These are phyloP conservation scores for Montifringilla adamsi DNA, from an alignment of 2,113 vertebrate genomes.

Conservation along the genomic window DNA sequence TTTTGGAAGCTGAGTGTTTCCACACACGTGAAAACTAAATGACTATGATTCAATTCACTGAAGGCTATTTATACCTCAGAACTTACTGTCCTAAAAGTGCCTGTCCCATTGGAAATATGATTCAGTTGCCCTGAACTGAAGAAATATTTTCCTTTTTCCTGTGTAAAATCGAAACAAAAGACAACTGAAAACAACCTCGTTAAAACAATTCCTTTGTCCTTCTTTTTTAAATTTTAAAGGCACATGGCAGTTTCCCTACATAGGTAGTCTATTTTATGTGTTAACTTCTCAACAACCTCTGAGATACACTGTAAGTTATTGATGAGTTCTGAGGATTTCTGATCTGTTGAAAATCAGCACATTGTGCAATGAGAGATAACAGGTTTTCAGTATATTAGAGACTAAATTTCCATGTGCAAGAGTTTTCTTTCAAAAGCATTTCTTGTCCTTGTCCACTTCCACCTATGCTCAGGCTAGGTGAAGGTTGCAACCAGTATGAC, in stretches of 20 bases:
- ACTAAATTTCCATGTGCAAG: neutral
- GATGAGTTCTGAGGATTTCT: conserved; percentile 46
- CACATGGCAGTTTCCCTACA: conserved; percentile 42
- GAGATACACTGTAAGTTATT: conserved; percentile 42
- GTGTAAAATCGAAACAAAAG: conserved; percentile 78
- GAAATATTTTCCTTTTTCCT: conserved; percentile 82
- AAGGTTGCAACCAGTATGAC: neutral
- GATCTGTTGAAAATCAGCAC: conserved; percentile 44
- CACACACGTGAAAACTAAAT: conserved; percentile 18
- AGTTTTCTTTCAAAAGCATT: neutral
- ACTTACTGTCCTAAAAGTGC: conserved; percentile 76
- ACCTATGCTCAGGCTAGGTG: neutral
- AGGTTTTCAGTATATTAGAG: neutral
- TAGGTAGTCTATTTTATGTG: conserved; percentile 70
- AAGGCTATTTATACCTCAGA: conserved; percentile 77
- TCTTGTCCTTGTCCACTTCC: neutral
- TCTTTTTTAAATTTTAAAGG: conserved; percentile 57
- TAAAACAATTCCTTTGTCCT: conserved; percentile 74
- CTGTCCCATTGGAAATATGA: conserved; percentile 81
- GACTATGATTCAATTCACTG: conserved; percentile 58
- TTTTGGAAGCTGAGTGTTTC: conserved; percentile 62
- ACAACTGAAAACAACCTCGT: conserved; percentile 72
- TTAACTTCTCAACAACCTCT: conserved; percentile 58
- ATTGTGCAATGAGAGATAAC: neutral
- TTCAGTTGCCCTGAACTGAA: conserved; percentile 74